Conservation (phyloP, 2,797 vertebrate genomes). For the Salarias fasciatus region DNA sequence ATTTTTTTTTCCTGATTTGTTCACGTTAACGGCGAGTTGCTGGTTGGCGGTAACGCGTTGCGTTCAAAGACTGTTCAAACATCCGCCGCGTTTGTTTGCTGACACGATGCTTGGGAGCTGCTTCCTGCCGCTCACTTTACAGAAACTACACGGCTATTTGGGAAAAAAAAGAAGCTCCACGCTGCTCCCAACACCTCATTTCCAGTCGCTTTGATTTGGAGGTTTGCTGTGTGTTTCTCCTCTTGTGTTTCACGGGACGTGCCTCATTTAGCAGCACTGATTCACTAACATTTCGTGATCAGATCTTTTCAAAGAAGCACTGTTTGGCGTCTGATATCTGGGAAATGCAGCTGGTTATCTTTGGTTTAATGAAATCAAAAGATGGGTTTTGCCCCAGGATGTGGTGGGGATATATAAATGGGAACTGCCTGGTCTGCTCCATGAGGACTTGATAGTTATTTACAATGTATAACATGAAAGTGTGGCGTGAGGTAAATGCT, state of each 20-base stretch:
- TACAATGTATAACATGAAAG: no score
- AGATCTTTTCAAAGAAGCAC: not conserved
- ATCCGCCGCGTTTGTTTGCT: slow-evolving; percentile 6
- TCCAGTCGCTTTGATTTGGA: no score
- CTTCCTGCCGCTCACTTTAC: not conserved
- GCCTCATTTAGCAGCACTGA: not conserved
- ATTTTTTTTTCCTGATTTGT: not conserved
- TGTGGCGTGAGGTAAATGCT: no score
- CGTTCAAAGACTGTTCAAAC: slow-evolving; percentile 29
- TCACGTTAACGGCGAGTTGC: not conserved
- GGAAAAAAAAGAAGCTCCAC: not conserved
- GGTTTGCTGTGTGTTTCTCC: not conserved
- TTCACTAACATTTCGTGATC: no score
- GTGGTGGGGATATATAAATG: no score
- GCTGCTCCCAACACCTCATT: not conserved
- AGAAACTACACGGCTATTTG: not conserved
- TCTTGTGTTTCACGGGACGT: not conserved
- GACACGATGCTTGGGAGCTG: no score
- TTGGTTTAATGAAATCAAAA: not conserved
- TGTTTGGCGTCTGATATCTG: slow-evolving; percentile 7
- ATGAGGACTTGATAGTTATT: no score
- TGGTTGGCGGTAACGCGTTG: slow-evolving; percentile 14
- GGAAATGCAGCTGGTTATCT: slow-evolving; percentile 4
- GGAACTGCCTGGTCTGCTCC: no score
- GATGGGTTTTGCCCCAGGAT: not conserved